Evolutionary conservation across 30 jellyfish, hydroid and myxozoan genomes (phyloP).

Genomic region (Pelagia noctiluca): DNA sequence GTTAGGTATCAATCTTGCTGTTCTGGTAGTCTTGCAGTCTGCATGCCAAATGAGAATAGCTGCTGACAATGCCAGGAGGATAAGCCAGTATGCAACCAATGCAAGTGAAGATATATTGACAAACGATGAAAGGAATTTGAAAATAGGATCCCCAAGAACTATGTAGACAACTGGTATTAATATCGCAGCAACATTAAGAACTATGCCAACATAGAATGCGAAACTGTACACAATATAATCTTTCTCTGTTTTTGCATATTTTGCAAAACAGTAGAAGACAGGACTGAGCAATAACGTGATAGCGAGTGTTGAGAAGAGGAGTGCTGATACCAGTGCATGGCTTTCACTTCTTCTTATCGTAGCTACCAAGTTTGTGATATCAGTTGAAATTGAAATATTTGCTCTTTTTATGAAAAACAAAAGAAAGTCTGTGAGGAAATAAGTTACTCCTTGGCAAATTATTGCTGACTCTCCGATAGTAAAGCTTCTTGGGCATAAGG

Average conservation of each 20-base stretch:
- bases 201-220: slow-evolving; percentile 71
- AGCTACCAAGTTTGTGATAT: background rate
- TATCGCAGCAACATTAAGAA: slow-evolving; percentile 51
- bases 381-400: background rate
- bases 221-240: slow-evolving; percentile 51
- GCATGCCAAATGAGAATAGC: slow-evolving; percentile 73
- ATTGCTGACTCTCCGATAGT: slow-evolving; percentile 74
- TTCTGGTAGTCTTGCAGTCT: background rate
- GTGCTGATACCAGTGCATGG: slow-evolving; percentile 11
- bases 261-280: slow-evolving; percentile 56
- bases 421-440: slow-evolving; percentile 29
- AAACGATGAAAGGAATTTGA: slow-evolving; percentile 16
- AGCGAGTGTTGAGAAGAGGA: slow-evolving; percentile 31
- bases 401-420: slow-evolving; percentile 15
- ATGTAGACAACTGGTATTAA: slow-evolving; percentile 51
- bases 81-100: slow-evolving; percentile 56
- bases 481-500: slow-evolving; percentile 63
- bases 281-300: slow-evolving; percentile 62
- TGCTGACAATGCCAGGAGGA: slow-evolving; percentile 45
- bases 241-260: slow-evolving; percentile 30
- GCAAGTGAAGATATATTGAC: background rate
- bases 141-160: slow-evolving; percentile 31
- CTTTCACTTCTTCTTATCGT: slow-evolving; percentile 20
- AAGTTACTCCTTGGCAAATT: slow-evolving; percentile 45
- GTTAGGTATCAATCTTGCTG: slow-evolving; percentile 47